Evolutionary conservation across 2,797 vertebrate genomes (phyloP).

Genomic region (Fistularia commersonii): DNA sequence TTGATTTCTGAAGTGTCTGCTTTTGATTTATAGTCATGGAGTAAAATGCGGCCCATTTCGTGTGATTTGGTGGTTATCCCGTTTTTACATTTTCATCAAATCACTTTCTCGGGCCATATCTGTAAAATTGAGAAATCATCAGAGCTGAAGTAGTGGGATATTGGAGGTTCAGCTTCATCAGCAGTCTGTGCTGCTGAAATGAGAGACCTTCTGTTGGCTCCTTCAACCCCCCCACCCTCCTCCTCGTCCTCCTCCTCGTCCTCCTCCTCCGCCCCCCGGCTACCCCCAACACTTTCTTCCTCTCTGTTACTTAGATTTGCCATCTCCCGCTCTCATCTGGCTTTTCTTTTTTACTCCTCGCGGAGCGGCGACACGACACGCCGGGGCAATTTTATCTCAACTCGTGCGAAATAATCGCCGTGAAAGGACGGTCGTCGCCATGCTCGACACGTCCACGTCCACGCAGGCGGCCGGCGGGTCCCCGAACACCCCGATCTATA

Average conservation of each 20-base stretch:
- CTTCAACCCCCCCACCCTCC: constrained; percentile 28
- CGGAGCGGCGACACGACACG: constrained; percentile 46
- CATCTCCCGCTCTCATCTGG: constrained; percentile 45
- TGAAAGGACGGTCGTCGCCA: no score
- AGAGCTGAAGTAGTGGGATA: constrained; percentile 71
- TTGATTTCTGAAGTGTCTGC: constrained; percentile 61
- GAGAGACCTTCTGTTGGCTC: constrained; percentile 62
- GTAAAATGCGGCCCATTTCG: constrained; percentile 64
- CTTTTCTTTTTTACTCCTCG: constrained; percentile 16
- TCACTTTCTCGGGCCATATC: constrained; percentile 70
- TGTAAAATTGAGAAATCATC: constrained; percentile 78
- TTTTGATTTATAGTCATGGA: constrained; percentile 71
- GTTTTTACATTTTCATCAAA: constrained; percentile 75
- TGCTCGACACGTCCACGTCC: no score
- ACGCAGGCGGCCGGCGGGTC: no score
- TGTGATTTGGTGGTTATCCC: constrained; percentile 71
- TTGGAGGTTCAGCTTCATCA: constrained; percentile 78
- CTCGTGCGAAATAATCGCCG: constrained; percentile 47
- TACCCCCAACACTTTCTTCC: constrained; percentile 26
- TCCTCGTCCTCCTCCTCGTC: not conserved
- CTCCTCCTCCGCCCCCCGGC: not conserved
- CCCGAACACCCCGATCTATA: constrained; percentile 4
- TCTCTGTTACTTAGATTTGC: constrained; percentile 49
- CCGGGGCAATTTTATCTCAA: constrained; percentile 45
- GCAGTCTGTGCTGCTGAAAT: constrained; percentile 74